Evolutionary conservation across 1,140 invertebrate genomes (phyloP), one percentile per base, ranked within the genome.

Genomic region (Drosophila jambulina): DNA sequence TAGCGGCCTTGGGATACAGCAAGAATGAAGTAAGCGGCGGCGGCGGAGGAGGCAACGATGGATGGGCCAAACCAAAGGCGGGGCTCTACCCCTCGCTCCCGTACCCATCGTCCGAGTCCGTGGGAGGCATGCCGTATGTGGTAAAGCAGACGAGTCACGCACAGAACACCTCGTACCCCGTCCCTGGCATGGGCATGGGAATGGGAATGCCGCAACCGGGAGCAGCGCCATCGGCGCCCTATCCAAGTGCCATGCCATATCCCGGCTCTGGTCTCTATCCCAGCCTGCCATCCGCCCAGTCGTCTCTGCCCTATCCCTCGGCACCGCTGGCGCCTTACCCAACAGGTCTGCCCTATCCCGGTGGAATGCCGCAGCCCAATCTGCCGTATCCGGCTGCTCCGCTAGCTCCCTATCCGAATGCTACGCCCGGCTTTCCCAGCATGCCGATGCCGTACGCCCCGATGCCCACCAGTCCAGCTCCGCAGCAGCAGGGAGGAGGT

Each of bases 1-100:
- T 91, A 62, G 90, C 90, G 58, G 90, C 90, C 59, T 78, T 91
- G 58, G 90, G 90, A 75, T 91, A 91, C 76, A 91, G 81, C 60
- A 80, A 88, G 62, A 92, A 87, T 87, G 91, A 92, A 83, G 56
- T 86, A 54, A 75, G 64, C 68, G 54, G 48, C 29, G 61, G 61
- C 43, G 54, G 32, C 13, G 38, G 38, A 27, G 43, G 49, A 48
- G 60, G 45, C 10, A 46, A 29, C 17, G 45, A 27, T 34, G 54
- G 42, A 40, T 48, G 58, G 15, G 29, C 45, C 40, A 78, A 71
- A 40, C 87, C 80, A 10, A 81, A 81, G 58, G 68, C 86, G 43
- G 91, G 91, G 7, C 67, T 92, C 17, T 92, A 91, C 64, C 91
- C 91, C 57, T 85, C 91, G 63, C 49, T 92, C 42, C 91, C 91